Conservation (phyloP, 2,888 invertebrate species). For the Tipula helvola region DNA sequence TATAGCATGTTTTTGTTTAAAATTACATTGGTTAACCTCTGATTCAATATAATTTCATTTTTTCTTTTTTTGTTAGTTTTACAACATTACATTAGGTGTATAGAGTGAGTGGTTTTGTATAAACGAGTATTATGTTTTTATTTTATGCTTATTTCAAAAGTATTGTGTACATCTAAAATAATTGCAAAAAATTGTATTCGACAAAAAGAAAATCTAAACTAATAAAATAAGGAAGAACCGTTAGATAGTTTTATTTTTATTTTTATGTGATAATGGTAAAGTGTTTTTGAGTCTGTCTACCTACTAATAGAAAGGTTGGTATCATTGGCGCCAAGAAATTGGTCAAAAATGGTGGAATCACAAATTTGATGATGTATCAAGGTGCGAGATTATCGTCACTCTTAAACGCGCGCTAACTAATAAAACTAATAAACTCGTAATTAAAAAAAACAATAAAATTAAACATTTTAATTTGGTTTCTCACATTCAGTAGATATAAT, state of each 20-base stretch:
- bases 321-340: too few relatives aligned
- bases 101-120: too few relatives aligned
- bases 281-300: too few relatives aligned
- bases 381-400: background rate
- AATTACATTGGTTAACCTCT: background rate
- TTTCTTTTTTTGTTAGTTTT: background rate
- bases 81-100: background rate
- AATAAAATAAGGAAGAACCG: background rate
- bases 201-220: background rate
- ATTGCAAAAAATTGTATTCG: background rate
- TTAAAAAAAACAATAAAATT: background rate
- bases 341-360: too few relatives aligned
- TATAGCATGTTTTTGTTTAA: background rate
- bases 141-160: background rate
- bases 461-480: background rate
- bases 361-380: background rate
- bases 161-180: background rate
- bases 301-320: too few relatives aligned
- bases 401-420: background rate
- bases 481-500: background rate
- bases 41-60: background rate
- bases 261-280: background rate
- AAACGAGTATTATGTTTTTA: background rate
- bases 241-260: background rate
- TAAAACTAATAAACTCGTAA: background rate